Evolutionary conservation across 2,797 vertebrate genomes (phyloP).

Genomic region (Sebastes cheni): DNA sequence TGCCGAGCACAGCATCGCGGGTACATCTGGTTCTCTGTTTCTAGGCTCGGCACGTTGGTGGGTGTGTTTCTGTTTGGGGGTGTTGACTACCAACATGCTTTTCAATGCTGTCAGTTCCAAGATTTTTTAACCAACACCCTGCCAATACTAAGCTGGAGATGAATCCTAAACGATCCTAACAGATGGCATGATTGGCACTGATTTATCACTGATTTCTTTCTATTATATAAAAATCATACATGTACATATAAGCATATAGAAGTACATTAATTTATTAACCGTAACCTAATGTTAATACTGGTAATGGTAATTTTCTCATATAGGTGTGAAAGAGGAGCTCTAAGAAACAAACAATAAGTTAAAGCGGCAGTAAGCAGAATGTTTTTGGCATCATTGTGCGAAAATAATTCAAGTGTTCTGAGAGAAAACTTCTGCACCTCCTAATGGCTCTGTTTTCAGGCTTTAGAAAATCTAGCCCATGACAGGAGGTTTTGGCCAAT

Average conservation of each 20-base stretch:
- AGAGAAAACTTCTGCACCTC: too few species aligned
- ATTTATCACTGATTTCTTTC: background rate
- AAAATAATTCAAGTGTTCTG: too few species aligned
- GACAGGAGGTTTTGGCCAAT: too few species aligned
- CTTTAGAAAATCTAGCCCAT: too few species aligned
- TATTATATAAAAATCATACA: background rate
- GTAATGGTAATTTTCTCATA: background rate
- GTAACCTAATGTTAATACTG: background rate
- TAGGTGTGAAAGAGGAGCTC: background rate
- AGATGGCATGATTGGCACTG: constrained; percentile 13
- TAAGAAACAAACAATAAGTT: background rate
- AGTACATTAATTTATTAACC: background rate
- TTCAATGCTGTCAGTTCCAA: constrained; percentile 42
- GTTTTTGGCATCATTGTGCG: too few species aligned
- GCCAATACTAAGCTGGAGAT: constrained; percentile 12
- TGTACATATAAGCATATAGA: background rate
- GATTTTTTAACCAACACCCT: constrained; percentile 30
- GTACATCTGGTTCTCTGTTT: constrained; percentile 77
- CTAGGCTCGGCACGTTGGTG: constrained; percentile 32
- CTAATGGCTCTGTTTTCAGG: too few species aligned
- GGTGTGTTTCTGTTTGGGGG: constrained; percentile 49
- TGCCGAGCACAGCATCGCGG: constrained; percentile 62
- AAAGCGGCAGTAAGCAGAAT: too few species aligned
- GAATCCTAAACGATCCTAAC: constrained; percentile 9
- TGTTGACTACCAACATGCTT: constrained; percentile 45